These are phyloP conservation scores for Aspidiotus destructor DNA, from an alignment of 2,888 invertebrate species.

Conservation along the genomic window DNA sequence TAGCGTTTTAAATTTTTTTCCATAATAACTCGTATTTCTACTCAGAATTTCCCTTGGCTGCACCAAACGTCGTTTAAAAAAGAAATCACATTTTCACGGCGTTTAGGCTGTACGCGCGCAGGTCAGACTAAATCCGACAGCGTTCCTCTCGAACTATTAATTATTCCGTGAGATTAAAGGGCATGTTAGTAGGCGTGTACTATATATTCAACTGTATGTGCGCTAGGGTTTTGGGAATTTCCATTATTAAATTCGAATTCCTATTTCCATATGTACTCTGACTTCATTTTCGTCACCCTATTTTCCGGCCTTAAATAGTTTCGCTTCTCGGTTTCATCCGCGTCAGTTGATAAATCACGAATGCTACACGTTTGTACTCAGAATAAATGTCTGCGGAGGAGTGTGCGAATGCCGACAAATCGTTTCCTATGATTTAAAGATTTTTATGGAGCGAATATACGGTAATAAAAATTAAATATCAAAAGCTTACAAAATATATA, in stretches of 20 bases:
- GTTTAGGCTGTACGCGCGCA: too few relatives aligned
- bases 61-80: too few relatives aligned
- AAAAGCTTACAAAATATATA: background rate
- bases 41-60: too few relatives aligned
- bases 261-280: background rate
- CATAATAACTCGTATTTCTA: too few relatives aligned
- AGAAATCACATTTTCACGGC: too few relatives aligned
- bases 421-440: too few relatives aligned
- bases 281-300: background rate
- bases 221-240: constrained; percentile 22
- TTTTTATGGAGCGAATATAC: background rate
- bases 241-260: constrained; percentile 10
- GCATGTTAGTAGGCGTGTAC: constrained; percentile 25
- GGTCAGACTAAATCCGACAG: too few relatives aligned
- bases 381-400: background rate
- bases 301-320: background rate
- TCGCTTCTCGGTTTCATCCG: background rate
- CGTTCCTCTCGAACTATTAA: constrained; percentile 8
- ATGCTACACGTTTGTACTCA: background rate
- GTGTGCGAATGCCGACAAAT: too few relatives aligned
- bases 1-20: too few relatives aligned
- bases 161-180: constrained; percentile 25
- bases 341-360: background rate
- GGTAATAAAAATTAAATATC: constrained; percentile 1
- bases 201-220: constrained; percentile 5